These are phyloP conservation scores for Drosophila elegans DNA, from an alignment of 1,140 invertebrate species.

Conservation along the genomic window DNA sequence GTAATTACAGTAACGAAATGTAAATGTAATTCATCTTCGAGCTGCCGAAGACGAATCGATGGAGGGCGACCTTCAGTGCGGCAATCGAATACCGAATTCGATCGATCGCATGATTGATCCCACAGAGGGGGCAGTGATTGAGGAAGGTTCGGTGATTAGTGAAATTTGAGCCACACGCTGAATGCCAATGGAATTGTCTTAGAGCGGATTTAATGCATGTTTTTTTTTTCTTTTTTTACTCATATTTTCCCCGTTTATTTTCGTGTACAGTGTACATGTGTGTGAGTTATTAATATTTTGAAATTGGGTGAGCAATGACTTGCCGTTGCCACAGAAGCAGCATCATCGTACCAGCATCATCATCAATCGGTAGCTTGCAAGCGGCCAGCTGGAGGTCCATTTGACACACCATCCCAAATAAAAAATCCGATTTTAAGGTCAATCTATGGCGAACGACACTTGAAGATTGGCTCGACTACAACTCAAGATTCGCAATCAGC, in stretches of 20 bases:
- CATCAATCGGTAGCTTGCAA: slow-evolving; percentile 39
- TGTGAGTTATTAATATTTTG: slow-evolving; percentile 68
- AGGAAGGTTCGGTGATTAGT: slow-evolving; percentile 60
- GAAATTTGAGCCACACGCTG: slow-evolving; percentile 67
- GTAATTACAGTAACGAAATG: slow-evolving; percentile 66
- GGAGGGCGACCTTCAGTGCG: slow-evolving; percentile 59
- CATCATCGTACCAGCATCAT: slow-evolving; percentile 37
- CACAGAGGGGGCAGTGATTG: slow-evolving; percentile 32
- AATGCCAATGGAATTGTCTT: slow-evolving; percentile 79
- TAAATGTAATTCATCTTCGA: slow-evolving; percentile 74
- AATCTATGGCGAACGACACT: slow-evolving; percentile 48
- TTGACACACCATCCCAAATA: slow-evolving; percentile 60
- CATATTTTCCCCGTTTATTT: slow-evolving; percentile 24
- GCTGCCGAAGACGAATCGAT: slow-evolving; percentile 51
- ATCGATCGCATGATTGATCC: slow-evolving; percentile 48
- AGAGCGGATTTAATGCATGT: slow-evolving; percentile 58
- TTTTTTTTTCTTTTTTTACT: slow-evolving; percentile 31
- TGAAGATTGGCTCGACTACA: slow-evolving; percentile 26
- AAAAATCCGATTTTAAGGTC: slow-evolving; percentile 72
- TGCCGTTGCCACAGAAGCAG: slow-evolving; percentile 54
- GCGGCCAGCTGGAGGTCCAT: slow-evolving; percentile 51
- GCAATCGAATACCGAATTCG: slow-evolving; percentile 42
- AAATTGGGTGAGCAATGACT: slow-evolving; percentile 80
- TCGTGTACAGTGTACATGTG: slow-evolving; percentile 5
- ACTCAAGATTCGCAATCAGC: slow-evolving; percentile 33